These are phyloP conservation scores for Ivindomyrus marchei DNA, from an alignment of 2,113 vertebrate species.

Conservation along the genomic window DNA sequence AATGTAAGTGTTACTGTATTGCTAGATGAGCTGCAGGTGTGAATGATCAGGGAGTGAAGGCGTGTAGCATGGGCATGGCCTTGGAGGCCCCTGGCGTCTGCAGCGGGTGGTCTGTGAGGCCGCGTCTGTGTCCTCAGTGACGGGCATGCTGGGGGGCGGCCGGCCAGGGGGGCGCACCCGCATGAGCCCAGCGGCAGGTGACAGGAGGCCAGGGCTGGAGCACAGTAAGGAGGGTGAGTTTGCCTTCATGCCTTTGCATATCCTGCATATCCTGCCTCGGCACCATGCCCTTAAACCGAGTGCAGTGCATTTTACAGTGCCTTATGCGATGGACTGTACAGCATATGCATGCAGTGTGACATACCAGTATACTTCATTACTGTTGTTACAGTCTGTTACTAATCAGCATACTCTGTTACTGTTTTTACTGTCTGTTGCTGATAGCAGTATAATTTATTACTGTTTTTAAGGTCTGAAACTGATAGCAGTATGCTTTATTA, in stretches of 20 bases:
- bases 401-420: background rate
- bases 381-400: background rate
- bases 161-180: background rate
- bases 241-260: background rate
- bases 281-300: background rate
- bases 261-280: background rate
- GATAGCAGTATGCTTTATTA: background rate
- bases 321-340: background rate
- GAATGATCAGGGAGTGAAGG: background rate
- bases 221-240: background rate
- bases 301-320: background rate
- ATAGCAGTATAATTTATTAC: too few species aligned
- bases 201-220: background rate
- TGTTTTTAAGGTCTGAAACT: background rate
- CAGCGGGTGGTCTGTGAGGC: background rate
- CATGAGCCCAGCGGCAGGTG: background rate
- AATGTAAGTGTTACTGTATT: background rate
- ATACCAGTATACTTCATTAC: background rate
- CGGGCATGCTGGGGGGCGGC: background rate
- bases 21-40: background rate
- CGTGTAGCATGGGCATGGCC: background rate
- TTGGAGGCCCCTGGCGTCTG: background rate
- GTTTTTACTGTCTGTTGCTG: background rate
- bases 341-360: background rate
- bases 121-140: background rate